These are phyloP conservation scores for Chitala chitala DNA, from an alignment of 2,113 vertebrate species.

Conservation along the genomic window DNA sequence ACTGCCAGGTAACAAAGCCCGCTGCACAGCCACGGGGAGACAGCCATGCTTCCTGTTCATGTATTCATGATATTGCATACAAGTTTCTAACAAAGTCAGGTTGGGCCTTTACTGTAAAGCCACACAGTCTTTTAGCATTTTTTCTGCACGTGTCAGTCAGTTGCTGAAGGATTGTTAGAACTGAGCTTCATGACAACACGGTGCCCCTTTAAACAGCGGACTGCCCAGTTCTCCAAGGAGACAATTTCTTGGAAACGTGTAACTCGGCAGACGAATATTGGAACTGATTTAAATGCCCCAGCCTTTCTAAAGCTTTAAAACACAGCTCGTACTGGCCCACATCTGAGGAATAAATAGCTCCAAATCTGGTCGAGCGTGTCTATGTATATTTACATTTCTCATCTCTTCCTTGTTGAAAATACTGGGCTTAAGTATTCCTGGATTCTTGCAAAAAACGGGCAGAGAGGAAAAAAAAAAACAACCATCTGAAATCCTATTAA, in stretches of 20 bases:
- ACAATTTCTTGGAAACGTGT: slow-evolving; percentile 6
- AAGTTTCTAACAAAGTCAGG: no score
- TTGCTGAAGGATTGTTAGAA: no score
- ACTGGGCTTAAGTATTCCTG: background rate
- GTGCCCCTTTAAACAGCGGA: background rate
- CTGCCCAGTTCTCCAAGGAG: background rate
- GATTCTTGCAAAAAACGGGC: background rate
- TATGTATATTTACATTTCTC: background rate
- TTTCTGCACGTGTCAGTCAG: no score
- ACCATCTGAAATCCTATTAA: slow-evolving; percentile 43
- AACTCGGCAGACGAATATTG: slow-evolving; percentile 13
- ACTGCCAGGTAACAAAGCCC: no score
- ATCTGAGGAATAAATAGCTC: slow-evolving; percentile 1
- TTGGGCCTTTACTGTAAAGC: no score
- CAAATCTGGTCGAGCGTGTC: background rate
- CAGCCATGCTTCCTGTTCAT: background rate
- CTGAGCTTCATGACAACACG: no score
- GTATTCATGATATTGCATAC: no score
- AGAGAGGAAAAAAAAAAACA: slow-evolving; percentile 26
- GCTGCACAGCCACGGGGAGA: background rate
- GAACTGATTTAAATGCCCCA: slow-evolving; percentile 11
- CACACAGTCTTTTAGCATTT: no score
- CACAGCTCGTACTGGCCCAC: slow-evolving; percentile 5
- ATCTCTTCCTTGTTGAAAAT: background rate
- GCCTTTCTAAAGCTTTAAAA: slow-evolving; percentile 16